Base-by-base conservation (phyloP, 2,797 vertebrate genomes). In the Sebastes miniatus region DNA sequence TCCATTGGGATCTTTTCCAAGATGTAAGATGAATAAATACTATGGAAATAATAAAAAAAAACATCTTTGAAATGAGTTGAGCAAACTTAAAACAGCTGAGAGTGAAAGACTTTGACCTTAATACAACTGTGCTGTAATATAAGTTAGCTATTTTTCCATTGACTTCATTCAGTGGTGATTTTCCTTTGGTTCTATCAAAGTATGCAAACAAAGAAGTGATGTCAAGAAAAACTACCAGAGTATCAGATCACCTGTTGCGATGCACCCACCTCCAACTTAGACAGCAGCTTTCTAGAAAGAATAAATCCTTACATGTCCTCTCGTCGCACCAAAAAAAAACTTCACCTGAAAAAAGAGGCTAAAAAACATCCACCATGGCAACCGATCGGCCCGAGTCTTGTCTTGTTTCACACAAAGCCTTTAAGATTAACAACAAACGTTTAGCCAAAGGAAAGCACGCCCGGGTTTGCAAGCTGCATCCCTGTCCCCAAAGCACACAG, bases 401-500 rank as follows among this genome's bases (percentile, higher is more conserved):
- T 75, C n/a, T 77, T 69, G 54, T 88, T 88, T 87, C 69, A 61
- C 36, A 77, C 73, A 92, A 92, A 93, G 83, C 75, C 74, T 82
- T 85, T 25, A 72, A 90, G 78, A 91, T 91, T 86, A 85, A 73
- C 63, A 89, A 81, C 76, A 88, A 92, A 86, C 5, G 5, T 80
- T 84, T 83, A 87, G 78, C 83, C 83, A 83, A 80, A 76, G 65
- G 54, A 89, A 77, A 86, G 78, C 72, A 85, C 81, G 73, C 69
- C 77, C 74, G 80, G 62, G 76, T 90, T 83, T 80, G 62, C 74
- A 62, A 66, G 85, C 81, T 81, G 76, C 66, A 65, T 88, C 88
- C 36, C 81, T 29, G 82, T 89, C 89, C 77, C 86, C 63, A 72
- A 88, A 91, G 86, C 80, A 84, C 79, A 88, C 86, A 87, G 91